phyloP scores from a whole-genome alignment of 2,113 vertebrate species.

The Sturnus vulgaris region DNA sequence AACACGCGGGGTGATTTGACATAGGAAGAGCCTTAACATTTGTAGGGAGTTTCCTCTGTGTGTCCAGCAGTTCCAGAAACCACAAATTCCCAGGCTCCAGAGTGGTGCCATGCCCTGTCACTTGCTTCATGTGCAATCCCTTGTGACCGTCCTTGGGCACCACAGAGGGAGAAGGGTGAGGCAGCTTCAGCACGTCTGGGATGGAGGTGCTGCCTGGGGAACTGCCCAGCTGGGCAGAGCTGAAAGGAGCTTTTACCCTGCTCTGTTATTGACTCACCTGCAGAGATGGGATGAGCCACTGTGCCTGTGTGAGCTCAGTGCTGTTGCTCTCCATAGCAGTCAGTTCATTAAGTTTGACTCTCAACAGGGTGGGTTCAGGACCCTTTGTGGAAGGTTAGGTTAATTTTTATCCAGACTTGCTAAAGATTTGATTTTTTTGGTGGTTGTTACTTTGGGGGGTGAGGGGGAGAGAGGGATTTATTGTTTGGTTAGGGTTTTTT shows the following conservation, averaged over 20 bases:
- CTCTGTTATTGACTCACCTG: not conserved
- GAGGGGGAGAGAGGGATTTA: not conserved
- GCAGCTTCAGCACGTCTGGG: not conserved
- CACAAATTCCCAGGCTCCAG: not conserved
- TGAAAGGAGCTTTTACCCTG: not conserved
- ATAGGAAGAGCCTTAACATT: not conserved
- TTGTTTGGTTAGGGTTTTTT: not conserved
- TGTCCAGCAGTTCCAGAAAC: not conserved
- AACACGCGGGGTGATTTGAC: not conserved
- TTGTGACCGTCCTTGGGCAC: not conserved
- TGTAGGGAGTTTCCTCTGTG: not conserved
- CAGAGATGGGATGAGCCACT: not conserved
- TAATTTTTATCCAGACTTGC: not conserved
- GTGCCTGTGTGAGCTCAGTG: not conserved
- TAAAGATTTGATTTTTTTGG: not conserved
- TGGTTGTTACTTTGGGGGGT: not conserved
- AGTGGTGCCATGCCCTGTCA: fast-evolving
- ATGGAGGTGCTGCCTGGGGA: not conserved
- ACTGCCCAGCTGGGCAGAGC: not conserved
- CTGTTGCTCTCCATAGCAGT: not conserved
- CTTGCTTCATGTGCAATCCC: not conserved
- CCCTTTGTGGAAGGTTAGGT: not conserved
- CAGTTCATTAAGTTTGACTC: not conserved
- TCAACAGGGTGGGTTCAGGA: not conserved
- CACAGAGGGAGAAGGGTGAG: not conserved